Base-by-base conservation (phyloP, 2,113 vertebrate genomes). In the Entomyzon cyanotis region DNA sequence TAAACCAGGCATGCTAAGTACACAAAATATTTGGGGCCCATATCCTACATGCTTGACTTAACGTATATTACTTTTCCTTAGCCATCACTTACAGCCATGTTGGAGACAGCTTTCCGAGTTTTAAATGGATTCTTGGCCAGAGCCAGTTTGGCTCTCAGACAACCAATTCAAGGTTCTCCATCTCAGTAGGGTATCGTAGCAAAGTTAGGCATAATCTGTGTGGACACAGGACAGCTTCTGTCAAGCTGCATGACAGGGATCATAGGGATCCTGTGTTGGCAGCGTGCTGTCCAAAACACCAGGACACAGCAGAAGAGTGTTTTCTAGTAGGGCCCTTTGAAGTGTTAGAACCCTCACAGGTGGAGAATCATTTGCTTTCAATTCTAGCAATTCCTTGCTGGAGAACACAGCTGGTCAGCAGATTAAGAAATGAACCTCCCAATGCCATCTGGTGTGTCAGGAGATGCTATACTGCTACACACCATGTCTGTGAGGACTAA, bases 381-480 rank as follows among this genome's bases (percentile, higher is more conserved):
- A 3, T 71, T 78, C 64, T 35, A 37, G 47, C 65, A 71, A 0
- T 89, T 73, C 77, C 35, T 22, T 60, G 47, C 56, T 87, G 69
- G 64, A 91, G 35, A 33, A 27, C 76, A 84, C 92, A 89, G 49
- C 84, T 93, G 87, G 93, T 63, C 89, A 84, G 23, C 60, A 89
- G 69, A 84, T 94, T 70, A 93, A 91, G 52, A 81, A 94, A 68
- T 71, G 81, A 71, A 68, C 39, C 37, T 91, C 60, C 21, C 23
- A 35, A 0, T 89, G 74, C 47, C 87, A 91, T 94, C 81, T 95
- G 93, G 33, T 79, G 19, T 64, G 65, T 94, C 52, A 64, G 4
- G 70, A 84, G 60, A 56, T 71, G 65, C 52, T 82, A 24, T 71
- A 20, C 8, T 60, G 69, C 74, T 63, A 8, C 35, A 35, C 33